phyloP scores from a whole-genome alignment of 2,888 invertebrate genomes.

The Agapostemon virescens region DNA sequence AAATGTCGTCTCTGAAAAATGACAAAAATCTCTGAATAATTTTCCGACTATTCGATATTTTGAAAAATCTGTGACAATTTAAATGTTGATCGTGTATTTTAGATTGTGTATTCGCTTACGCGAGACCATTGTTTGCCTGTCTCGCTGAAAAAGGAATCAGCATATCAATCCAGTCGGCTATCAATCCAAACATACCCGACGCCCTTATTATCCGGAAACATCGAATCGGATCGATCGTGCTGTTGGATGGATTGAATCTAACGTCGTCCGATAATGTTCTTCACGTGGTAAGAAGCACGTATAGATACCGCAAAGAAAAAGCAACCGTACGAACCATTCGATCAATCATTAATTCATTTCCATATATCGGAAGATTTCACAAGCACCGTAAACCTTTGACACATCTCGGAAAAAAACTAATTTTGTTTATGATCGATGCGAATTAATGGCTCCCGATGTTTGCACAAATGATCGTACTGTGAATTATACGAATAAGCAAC shows the following conservation, averaged over 20 bases:
- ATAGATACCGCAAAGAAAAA: background rate
- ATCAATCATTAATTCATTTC: background rate
- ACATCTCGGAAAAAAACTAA: background rate
- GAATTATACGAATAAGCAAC: too few species aligned
- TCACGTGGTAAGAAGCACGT: constrained; percentile 67
- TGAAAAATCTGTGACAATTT: background rate
- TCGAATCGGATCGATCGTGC: constrained; percentile 76
- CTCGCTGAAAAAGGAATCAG: constrained; percentile 72
- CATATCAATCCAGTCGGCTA: constrained; percentile 73
- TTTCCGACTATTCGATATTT: too few species aligned
- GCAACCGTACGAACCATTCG: background rate
- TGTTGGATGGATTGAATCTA: constrained; percentile 75
- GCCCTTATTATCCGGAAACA: constrained; percentile 71
- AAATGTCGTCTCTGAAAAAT: too few species aligned
- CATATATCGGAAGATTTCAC: background rate
- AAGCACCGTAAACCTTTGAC: background rate
- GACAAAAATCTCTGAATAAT: too few species aligned
- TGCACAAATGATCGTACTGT: too few species aligned
- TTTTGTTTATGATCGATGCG: background rate
- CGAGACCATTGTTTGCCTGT: constrained; percentile 73
- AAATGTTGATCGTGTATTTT: background rate
- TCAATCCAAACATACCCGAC: constrained; percentile 72
- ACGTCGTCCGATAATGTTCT: constrained; percentile 75
- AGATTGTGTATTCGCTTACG: constrained; percentile 70
- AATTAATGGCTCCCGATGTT: background rate